Base-by-base conservation (phyloP, 2,797 vertebrate genomes). In the Sphenodon punctatus region DNA sequence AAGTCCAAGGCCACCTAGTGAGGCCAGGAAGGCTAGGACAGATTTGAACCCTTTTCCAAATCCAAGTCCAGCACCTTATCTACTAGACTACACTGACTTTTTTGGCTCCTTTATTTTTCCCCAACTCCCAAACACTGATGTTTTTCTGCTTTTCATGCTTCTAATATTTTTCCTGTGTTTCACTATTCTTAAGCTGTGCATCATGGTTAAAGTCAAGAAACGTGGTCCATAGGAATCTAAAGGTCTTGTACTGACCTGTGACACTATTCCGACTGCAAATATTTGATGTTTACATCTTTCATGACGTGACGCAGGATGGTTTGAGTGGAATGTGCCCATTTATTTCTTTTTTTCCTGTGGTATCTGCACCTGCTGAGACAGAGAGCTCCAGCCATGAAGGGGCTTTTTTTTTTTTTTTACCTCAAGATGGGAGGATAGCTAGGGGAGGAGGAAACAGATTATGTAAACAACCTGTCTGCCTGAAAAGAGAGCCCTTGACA, bases 381-480 rank as follows among this genome's bases (percentile, higher is more conserved):
- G 89, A 89, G 85, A 86, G 76, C 80, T 58, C 65, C 82, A 82
- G 68, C 87, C 90, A 67, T 45, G 45, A 53, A 88, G 76, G 48
- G 27, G 53, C 56, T 88, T 88, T n/a, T n/a, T n/a, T n/a, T n/a
- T n/a, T n/a, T n/a, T n/a, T n/a, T n/a, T 86, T 72, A 84, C 39
- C 68, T 88, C 82, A 72, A 11, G 56, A 75, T 23, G 5, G 67
- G 77, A 42, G 75, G 43, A 58, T 48, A 67, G 58, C 64, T 25
- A 30, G 84, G 75, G 56, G 77, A 48, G 78, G 70, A 74, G 53
- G 71, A 30, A 46, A 46, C 85, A 82, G 90, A 94, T 94, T 94
- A 94, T 93, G 91, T 94, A 96, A 96, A 95, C 91, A 96, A 87
- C 77, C 76, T 71, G 84, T 78, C 90, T 89, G 75, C 79, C 86